Percentiles rank a stretch among this genome's conserved stretches.
These are phyloP conservation scores for Dasyprocta punctata DNA, from an alignment of 2,113 vertebrate genomes.

Conservation along the genomic window DNA sequence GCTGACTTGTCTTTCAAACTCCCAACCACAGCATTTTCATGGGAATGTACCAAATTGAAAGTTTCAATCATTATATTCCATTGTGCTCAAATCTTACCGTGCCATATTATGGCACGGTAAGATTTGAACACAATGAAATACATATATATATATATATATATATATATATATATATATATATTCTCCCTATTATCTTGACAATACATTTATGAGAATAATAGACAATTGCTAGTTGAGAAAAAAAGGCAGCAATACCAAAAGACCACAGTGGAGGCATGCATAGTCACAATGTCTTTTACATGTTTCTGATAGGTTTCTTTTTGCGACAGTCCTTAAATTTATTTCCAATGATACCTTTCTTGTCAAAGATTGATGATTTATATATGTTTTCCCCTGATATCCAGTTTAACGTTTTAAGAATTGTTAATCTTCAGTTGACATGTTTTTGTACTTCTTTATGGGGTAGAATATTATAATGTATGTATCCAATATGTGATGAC, in stretches of 20 bases:
- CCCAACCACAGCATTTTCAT: background rate
- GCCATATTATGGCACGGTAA: background rate
- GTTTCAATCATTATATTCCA: background rate
- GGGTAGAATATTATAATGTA: background rate
- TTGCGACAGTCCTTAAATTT: background rate
- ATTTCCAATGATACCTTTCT: background rate
- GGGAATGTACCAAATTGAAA: background rate
- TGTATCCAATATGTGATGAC: background rate
- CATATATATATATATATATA: background rate
- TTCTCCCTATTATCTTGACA: background rate
- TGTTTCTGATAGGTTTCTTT: background rate
- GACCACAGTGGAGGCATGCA: accelerated
- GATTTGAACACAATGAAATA: background rate
- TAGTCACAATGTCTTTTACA: background rate
- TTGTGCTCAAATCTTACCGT: background rate
- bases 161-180: background rate
- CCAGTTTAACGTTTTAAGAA: background rate
- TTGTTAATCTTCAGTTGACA: background rate
- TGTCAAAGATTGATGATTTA: background rate
- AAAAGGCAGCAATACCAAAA: background rate
- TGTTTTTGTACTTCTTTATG: background rate
- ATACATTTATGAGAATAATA: background rate
- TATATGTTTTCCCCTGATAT: background rate
- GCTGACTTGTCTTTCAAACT: background rate
- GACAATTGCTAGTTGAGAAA: background rate